Percentiles rank a stretch among this genome's conserved stretches.
These are phyloP conservation scores for Malacoraja senta DNA, from an alignment of 2,797 vertebrate species.

Conservation along the genomic window DNA sequence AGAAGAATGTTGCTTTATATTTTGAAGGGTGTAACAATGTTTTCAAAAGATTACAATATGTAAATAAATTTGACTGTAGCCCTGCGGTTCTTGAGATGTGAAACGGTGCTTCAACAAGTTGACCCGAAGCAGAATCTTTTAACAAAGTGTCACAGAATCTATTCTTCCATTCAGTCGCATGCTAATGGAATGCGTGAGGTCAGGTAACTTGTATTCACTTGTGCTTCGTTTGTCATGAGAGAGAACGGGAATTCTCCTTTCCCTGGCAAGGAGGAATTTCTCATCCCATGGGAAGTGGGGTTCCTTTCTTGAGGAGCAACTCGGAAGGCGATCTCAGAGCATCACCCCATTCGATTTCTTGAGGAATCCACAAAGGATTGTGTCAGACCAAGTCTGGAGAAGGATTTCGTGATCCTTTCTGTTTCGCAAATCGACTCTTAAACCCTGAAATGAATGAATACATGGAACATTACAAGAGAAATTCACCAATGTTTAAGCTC, in stretches of 20 bases:
- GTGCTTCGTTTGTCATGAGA: not conserved
- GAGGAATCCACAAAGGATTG: not conserved
- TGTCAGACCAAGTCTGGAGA: conserved; percentile 63
- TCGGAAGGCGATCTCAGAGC: not conserved
- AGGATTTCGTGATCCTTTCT: conserved; percentile 65
- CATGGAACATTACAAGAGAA: not conserved
- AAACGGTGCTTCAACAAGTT: not conserved
- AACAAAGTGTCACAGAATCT: not conserved
- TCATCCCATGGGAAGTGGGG: not conserved
- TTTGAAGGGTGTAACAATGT: not conserved
- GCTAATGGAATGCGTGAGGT: not conserved
- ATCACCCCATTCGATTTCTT: not conserved
- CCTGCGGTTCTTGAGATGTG: not conserved
- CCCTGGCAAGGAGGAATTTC: not conserved
- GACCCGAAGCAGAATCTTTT: not conserved
- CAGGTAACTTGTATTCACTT: not conserved
- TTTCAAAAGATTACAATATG: not conserved
- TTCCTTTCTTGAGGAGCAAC: not conserved
- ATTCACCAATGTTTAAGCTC: not conserved
- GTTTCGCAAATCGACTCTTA: conserved; percentile 64
- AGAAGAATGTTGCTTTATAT: not conserved
- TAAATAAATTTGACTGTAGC: not conserved
- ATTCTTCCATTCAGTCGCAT: not conserved
- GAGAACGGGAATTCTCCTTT: not conserved
- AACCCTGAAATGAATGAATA: conserved; percentile 52